These are phyloP conservation scores for Sebastes oblongus DNA, from an alignment of 2,797 vertebrate species.

Conservation along the genomic window DNA sequence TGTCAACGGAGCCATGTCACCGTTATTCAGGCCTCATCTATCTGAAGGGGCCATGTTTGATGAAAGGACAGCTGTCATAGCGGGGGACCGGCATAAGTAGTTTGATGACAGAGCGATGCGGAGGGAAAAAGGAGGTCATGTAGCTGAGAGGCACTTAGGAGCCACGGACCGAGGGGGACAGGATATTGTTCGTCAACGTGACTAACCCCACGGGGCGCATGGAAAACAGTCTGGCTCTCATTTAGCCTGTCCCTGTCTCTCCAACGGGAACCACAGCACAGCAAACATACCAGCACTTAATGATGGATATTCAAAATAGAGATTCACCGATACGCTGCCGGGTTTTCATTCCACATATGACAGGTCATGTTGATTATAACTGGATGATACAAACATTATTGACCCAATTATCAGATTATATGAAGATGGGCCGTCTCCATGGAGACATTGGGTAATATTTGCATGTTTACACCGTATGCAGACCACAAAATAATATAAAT, in stretches of 20 bases:
- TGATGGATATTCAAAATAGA: slow-evolving; percentile 20
- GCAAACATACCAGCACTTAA: slow-evolving; percentile 51
- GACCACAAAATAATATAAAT: slow-evolving; percentile 7
- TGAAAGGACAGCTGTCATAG: slow-evolving; percentile 75
- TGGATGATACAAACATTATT: background rate
- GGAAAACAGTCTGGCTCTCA: slow-evolving; percentile 65
- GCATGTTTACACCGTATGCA: background rate
- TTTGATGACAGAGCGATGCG: slow-evolving; percentile 72
- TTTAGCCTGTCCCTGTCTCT: slow-evolving; percentile 48
- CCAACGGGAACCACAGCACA: slow-evolving; percentile 32
- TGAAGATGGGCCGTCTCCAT: background rate
- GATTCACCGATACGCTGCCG: slow-evolving; percentile 3
- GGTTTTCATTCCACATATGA: background rate
- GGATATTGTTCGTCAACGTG: slow-evolving; percentile 75
- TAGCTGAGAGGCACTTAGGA: slow-evolving; percentile 68
- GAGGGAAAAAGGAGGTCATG: slow-evolving; percentile 66
- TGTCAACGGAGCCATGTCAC: slow-evolving; percentile 53
- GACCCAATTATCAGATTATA: background rate
- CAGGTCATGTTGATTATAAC: background rate
- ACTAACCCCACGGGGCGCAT: slow-evolving; percentile 60
- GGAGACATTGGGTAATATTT: background rate
- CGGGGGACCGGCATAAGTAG: slow-evolving; percentile 62
- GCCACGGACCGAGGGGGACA: slow-evolving; percentile 56
- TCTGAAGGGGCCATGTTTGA: slow-evolving; percentile 65
- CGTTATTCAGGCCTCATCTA: slow-evolving; percentile 54